These are phyloP conservation scores for Paguma larvata DNA, from an alignment of 2,797 vertebrate species.

Conservation along the genomic window DNA sequence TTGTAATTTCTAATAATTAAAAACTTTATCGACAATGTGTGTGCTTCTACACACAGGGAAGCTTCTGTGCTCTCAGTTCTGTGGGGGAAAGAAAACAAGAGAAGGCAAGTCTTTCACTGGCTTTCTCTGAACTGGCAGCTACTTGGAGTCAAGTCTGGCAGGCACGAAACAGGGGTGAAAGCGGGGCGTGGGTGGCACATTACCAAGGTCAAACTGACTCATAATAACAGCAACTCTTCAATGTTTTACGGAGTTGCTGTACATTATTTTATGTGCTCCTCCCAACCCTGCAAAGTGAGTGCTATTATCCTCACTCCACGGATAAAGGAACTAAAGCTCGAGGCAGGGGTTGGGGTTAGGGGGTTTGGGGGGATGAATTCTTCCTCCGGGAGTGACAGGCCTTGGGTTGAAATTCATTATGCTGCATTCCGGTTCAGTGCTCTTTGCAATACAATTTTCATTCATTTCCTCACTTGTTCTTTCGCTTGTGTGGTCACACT, in stretches of 20 bases:
- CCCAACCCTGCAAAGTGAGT: background rate
- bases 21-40: background rate
- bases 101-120: background rate
- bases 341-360: fast-evolving
- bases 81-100: background rate
- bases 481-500: background rate
- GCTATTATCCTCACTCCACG: background rate
- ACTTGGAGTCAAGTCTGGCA: background rate
- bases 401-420: background rate
- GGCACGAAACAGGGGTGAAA: background rate
- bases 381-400: background rate
- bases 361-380: background rate
- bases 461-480: background rate
- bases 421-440: background rate
- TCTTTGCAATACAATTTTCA: background rate
- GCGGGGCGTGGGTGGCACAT: background rate
- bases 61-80: background rate
- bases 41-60: background rate
- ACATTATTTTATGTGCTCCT: background rate
- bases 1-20: background rate
- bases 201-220: background rate
- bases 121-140: background rate
- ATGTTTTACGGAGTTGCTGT: background rate
- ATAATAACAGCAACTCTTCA: background rate
- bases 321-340: background rate